Evolutionary conservation across 2,113 vertebrate species (phyloP), one percentile per base, ranked within the genome.

Genomic region (Loxodonta africana): DNA sequence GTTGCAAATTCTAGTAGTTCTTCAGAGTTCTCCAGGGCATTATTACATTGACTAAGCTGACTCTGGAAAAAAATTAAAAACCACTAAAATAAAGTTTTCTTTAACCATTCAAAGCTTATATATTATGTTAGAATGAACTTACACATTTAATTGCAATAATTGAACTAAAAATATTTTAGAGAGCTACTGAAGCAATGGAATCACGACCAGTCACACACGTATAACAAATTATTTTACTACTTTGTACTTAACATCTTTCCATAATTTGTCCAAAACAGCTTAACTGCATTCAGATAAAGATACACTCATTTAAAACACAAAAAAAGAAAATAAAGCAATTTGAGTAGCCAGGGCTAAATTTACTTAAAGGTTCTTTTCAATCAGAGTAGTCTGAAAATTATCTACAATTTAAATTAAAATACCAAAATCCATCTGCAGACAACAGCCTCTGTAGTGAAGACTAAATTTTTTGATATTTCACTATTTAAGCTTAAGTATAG

Each of bases 1-100:
- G 99, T 98, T 44, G 99, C 99, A 91, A 99, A 99, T 86, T 99
- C 98, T 80, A 99, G 98, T 6, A 99, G 98, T 95, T 99, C 99
- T 97, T 99, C 99, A 26, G 99, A 99, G 41, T 99, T 99, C 96
- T 99, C 98, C 94, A 99, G 95, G n/a, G 99, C 99, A 65, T 90
- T 98, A 93, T 92, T 98, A 95, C 99, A 99, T 73, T 99, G 99
- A 12, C 96, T 98, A 83, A 99, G 97, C 95, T 99, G 99, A 97
- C 98, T 99, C 99, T 99, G 95, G 10, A 83, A 0, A 37, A 97
- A 76, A 57, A 82, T 48, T 57, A n/a, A 15, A 88, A 82, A 85
- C 95, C 53, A 97, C 83, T 83, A 96, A 95, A 88, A 88, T 37
- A 94, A 74, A 92, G 81, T 83, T 87, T 92, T 33, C 41, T 80